Evolutionary conservation across 37 sponge, comb jelly and placozoan genomes (phyloP), one percentile per base, ranked within the genome.

Genomic region (Crambe crambe): DNA sequence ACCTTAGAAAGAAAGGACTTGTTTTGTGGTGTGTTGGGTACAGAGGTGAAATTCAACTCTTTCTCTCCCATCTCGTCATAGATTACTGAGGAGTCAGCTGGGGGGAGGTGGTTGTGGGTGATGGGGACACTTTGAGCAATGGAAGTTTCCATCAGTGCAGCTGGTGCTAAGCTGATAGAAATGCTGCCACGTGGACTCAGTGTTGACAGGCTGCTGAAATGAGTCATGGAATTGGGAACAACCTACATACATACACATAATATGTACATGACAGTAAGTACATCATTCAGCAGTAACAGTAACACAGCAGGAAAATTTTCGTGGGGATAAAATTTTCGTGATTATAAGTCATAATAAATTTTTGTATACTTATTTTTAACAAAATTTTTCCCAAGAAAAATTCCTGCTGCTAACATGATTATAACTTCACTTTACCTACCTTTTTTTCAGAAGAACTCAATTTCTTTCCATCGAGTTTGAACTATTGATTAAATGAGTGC

Each of bases 401-500:
- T n/a, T n/a, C n/a, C n/a, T n/a, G n/a, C n/a, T n/a, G n/a, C n/a
- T n/a, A n/a, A n/a, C n/a, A n/a, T n/a, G n/a, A n/a, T n/a, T n/a
- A n/a, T n/a, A n/a, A n/a, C n/a, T n/a, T n/a, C n/a, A n/a, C n/a
- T 34, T 31, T 6, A 30, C 26, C 22, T 67, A 87, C 88, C 75
- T 89, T 89, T 43, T 72, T 78, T 43, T 89, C 89, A 1, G 61
- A 26, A 30, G 79, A 25, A 26, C 68, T 44, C 23, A 89, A 70
- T 30, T 78, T 83, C 84, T 83, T 83, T 12, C 89, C 85, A 58
- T 89, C 84, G 18, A 89, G 70, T 25, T 40, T 56, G 71, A 89
- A 89, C 88, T 87, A 58, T 22, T 51, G 9, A 51, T 2, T 8
- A 54, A 6, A 41, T 43, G 20, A 38, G 10, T 15, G 8, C 8